phyloP scores from a whole-genome alignment of 2,113 vertebrate species.

The Passer domesticus region DNA sequence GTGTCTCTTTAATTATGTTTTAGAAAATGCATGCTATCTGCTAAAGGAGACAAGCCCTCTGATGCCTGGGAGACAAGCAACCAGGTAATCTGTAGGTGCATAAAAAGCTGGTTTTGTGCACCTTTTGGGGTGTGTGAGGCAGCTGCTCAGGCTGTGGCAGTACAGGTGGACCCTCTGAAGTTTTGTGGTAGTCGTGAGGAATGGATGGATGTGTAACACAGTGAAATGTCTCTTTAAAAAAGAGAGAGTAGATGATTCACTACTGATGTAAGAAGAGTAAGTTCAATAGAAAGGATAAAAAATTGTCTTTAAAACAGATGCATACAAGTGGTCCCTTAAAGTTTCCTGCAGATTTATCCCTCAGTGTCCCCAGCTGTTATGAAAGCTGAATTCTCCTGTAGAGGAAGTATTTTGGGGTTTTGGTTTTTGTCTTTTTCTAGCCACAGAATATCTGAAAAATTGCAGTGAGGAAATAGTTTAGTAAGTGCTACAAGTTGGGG shows the following conservation, averaged over 20 bases:
- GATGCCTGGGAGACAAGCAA: slow-evolving; percentile 71
- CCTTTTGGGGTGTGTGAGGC: background rate
- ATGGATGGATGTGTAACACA: background rate
- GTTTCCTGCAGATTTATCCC: background rate
- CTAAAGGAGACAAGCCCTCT: slow-evolving; percentile 63
- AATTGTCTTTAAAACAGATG: background rate
- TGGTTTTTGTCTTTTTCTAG: background rate
- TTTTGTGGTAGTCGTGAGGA: background rate
- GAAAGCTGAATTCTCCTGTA: background rate
- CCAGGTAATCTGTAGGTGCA: slow-evolving; percentile 63
- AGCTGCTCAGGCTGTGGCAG: background rate
- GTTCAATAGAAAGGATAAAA: background rate
- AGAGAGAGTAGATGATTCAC: background rate
- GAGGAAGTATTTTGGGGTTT: background rate
- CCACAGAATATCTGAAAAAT: background rate
- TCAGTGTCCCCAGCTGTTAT: background rate
- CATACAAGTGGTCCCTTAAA: background rate
- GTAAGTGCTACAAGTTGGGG: background rate
- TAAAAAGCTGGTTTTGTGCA: background rate
- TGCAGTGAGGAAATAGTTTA: background rate
- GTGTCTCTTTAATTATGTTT: background rate
- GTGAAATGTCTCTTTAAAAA: background rate
- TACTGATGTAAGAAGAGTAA: background rate
- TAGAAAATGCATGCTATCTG: slow-evolving; percentile 74
- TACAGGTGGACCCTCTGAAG: background rate